phyloP scores from a whole-genome alignment of 2,797 vertebrate species.

The Malacoraja senta region DNA sequence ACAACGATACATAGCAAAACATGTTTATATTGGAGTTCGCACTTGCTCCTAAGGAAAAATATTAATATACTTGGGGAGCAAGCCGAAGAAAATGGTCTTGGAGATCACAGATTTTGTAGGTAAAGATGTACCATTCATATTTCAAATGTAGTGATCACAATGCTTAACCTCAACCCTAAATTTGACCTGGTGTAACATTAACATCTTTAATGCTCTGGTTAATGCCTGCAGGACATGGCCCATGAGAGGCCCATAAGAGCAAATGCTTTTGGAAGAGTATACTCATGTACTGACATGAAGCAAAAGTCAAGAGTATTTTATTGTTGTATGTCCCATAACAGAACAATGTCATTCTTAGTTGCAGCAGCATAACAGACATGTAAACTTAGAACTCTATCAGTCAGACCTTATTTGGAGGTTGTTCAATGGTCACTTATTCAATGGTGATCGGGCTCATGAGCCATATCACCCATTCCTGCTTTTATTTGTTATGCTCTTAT shows the following conservation, averaged over 20 bases:
- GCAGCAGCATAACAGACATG: too few species aligned
- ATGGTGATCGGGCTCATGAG: too few species aligned
- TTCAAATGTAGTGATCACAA: neutral
- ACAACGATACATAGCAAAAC: neutral
- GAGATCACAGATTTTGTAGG: conserved; percentile 33
- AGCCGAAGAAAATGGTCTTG: conserved; percentile 21
- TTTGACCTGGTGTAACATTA: neutral
- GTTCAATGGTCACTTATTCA: too few species aligned
- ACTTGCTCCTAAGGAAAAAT: conserved; percentile 25
- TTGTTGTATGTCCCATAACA: too few species aligned
- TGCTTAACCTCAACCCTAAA: neutral
- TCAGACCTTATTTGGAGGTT: too few species aligned
- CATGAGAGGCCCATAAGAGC: neutral
- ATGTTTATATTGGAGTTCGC: conserved; percentile 31
- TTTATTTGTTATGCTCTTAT: neutral
- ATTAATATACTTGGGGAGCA: conserved; percentile 22
- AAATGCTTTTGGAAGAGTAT: neutral
- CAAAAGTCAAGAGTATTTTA: too few species aligned
- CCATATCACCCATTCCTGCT: too few species aligned
- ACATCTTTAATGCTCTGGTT: neutral
- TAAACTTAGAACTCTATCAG: too few species aligned
- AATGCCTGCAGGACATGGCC: neutral
- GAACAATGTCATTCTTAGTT: too few species aligned
- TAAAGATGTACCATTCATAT: neutral
- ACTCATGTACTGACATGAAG: too few species aligned